Evolutionary conservation across 2,797 vertebrate genomes (phyloP).

Genomic region (Scleropages formosus): DNA sequence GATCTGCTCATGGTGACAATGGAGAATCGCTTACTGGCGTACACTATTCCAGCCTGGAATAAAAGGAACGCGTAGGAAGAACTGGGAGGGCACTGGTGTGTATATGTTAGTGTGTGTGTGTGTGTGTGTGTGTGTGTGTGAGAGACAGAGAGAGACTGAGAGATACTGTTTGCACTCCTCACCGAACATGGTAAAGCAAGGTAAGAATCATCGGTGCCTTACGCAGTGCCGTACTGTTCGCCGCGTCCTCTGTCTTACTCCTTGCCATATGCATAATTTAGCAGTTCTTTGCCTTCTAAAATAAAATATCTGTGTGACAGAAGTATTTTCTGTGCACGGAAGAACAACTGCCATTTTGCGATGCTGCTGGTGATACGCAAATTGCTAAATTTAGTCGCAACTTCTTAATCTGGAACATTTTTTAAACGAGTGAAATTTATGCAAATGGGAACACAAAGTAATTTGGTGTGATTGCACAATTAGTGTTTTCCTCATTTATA

Average conservation of each 20-base stretch:
- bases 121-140: not conserved
- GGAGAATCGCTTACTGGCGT: too few species aligned
- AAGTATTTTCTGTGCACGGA: too few species aligned
- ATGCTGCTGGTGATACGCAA: not conserved
- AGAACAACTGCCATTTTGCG: too few species aligned
- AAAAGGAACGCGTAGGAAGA: conserved; percentile 10
- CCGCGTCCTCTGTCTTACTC: too few species aligned
- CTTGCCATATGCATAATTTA: too few species aligned
- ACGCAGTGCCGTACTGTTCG: not conserved
- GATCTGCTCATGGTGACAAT: not conserved
- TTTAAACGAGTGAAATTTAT: not conserved
- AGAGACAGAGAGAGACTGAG: too few species aligned
- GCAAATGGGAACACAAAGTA: not conserved
- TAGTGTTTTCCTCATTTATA: not conserved
- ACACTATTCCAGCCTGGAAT: not conserved
- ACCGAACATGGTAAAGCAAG: not conserved
- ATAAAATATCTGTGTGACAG: too few species aligned
- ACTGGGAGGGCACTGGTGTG: conserved; percentile 1
- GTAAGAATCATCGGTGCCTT: not conserved
- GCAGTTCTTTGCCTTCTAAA: too few species aligned
- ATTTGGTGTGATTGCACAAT: not conserved
- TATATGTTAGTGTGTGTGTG: conserved; percentile 10
- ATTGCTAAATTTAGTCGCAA: not conserved
- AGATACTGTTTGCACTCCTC: not conserved
- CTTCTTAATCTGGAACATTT: not conserved